These are phyloP conservation scores for Cervus canadensis DNA, from an alignment of 2,113 vertebrate genomes.

Conservation along the genomic window DNA sequence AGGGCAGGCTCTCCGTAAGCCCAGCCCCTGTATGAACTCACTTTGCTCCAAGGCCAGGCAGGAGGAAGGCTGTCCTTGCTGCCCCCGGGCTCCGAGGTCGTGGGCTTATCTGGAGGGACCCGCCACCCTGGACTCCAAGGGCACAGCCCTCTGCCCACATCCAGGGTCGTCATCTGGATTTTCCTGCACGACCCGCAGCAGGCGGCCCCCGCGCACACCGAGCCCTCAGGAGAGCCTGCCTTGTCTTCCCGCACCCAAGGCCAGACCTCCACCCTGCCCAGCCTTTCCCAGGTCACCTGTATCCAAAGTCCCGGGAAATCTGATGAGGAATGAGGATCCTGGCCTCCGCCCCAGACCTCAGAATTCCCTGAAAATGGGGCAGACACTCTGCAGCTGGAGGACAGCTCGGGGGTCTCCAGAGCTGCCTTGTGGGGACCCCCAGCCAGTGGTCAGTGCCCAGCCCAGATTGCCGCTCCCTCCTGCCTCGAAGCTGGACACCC, in stretches of 20 bases:
- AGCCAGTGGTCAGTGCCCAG: background rate
- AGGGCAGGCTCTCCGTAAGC: background rate
- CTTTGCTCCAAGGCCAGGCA: too few species aligned
- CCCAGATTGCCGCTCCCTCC: background rate
- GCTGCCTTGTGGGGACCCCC: background rate
- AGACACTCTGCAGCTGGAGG: background rate
- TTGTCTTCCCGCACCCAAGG: background rate
- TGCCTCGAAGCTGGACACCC: background rate
- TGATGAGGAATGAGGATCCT: background rate
- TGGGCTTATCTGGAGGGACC: background rate
- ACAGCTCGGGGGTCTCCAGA: background rate
- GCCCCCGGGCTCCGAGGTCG: background rate
- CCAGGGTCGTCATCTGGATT: background rate
- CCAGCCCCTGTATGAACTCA: too few species aligned
- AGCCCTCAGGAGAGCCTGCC: background rate
- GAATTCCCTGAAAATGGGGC: background rate
- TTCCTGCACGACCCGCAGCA: background rate
- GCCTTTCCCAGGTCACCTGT: background rate
- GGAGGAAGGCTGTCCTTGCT: background rate
- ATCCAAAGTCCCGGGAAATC: background rate
- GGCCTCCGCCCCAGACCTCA: background rate
- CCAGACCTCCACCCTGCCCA: background rate
- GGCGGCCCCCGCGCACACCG: rapidly evolving
- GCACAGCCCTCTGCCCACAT: background rate
- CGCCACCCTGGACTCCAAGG: too few species aligned